Percentiles rank a stretch among this genome's conserved stretches.
Evolutionary conservation across 2,113 vertebrate species (phyloP).

Genomic region (Tilapia sparmanii): DNA sequence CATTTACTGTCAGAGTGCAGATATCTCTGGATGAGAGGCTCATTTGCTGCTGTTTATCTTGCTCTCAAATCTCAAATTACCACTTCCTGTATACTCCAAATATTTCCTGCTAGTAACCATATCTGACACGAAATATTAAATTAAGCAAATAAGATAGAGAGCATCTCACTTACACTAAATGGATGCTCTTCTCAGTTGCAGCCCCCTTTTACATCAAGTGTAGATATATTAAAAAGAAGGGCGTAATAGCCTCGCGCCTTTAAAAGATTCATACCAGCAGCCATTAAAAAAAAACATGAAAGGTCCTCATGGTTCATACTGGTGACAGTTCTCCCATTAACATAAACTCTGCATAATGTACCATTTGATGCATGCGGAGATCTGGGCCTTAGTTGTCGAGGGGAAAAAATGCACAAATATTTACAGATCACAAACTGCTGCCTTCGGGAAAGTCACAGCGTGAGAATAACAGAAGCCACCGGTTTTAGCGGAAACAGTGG

Average conservation of each 20-base stretch:
- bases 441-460: constrained; percentile 30
- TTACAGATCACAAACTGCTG: constrained; percentile 20
- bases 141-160: background rate
- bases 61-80: background rate
- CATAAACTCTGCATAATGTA: background rate
- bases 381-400: background rate
- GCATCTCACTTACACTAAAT: background rate
- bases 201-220: background rate
- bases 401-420: constrained; percentile 6
- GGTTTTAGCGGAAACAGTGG: background rate
- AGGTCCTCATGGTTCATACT: background rate
- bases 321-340: background rate
- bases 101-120: background rate
- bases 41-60: background rate
- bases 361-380: background rate
- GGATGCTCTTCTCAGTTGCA: background rate
- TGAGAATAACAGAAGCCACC: background rate
- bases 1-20: background rate
- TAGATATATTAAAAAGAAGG: background rate
- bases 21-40: background rate
- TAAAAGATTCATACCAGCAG: background rate
- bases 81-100: background rate
- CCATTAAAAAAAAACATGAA: background rate
- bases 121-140: constrained; percentile 7
- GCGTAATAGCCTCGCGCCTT: background rate